Evolutionary conservation across 2,113 vertebrate species (phyloP), one percentile per base, ranked within the genome.

Genomic region (Tetrao urogallus): DNA sequence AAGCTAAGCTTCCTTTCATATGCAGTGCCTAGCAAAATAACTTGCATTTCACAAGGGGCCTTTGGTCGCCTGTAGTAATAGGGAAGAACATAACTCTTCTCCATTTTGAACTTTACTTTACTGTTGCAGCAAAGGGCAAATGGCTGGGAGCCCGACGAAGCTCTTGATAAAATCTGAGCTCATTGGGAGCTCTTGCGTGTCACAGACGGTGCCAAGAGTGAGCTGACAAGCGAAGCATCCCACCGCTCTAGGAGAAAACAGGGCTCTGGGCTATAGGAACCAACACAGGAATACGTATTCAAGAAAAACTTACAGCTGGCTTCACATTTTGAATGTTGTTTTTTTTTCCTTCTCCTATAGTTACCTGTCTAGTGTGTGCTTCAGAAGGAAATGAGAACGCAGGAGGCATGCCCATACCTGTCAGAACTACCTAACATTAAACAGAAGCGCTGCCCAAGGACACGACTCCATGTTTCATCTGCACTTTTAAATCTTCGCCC

Each of bases 381-480:
- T 34, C 64, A 57, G 50, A 73, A 76, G 94, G 50, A 85, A 71
- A 43, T 0, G 22, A 42, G 76, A 85, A 27, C 0, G 10, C 3
- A 52, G 60, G 69, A 60, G 8, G 47, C 94, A 25, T 32, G 95
- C 78, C 91, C 72, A 73, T 72, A 69, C 93, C 61, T 90, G 96
- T 18, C 67, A 7, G 11, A 78, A 56, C 8, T 82, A 52, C 85
- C 82, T 27, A 72, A 45, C 21, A 22, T 30, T 25, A 52, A 52
- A 28, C 70, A 84, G 58, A 83, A 93, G 40, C 69, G 7, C 75
- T 52, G 69, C 72, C 72, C 69, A 38, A 76, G 77, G 63, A 38
- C 7, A 74, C 63, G 42, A n/a, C 32, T 80, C 60, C 3, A 0
- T 24, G 38, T 50, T 70, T 47, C 40, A n/a, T 38, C 34, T 52